phyloP scores from a whole-genome alignment of 2,113 vertebrate genomes.

The Raphicerus campestris region DNA sequence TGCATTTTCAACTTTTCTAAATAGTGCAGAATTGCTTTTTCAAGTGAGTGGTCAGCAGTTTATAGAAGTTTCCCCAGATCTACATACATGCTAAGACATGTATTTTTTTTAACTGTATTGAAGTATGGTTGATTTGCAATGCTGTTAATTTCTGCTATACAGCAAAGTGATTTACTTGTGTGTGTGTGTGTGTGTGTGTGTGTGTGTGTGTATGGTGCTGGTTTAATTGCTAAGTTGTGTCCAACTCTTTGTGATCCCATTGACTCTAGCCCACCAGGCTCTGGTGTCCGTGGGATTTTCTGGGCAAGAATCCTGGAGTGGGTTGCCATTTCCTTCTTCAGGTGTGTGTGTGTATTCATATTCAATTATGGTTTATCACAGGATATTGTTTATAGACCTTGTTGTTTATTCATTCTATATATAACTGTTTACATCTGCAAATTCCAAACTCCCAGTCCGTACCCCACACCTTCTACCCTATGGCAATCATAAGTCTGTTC shows the following conservation, averaged over 20 bases:
- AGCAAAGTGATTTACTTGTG: neutral
- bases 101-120: neutral
- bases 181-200: neutral
- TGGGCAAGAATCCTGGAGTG: neutral
- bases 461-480: neutral
- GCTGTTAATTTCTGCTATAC: neutral
- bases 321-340: neutral
- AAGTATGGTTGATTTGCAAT: neutral
- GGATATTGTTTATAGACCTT: neutral
- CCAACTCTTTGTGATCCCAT: neutral
- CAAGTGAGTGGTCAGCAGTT: neutral
- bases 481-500: neutral
- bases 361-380: neutral
- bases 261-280: neutral
- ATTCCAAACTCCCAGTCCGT: neutral
- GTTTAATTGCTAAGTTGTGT: neutral
- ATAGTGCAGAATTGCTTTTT: conserved; percentile 4
- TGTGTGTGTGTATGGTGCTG: neutral
- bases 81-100: neutral
- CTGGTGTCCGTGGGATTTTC: neutral
- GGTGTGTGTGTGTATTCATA: neutral
- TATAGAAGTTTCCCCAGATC: neutral
- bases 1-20: conserved; percentile 35
- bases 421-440: neutral
- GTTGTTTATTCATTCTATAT: neutral